These are phyloP conservation scores for Osmerus eperlanus DNA, from an alignment of 2,113 vertebrate species.

Conservation along the genomic window DNA sequence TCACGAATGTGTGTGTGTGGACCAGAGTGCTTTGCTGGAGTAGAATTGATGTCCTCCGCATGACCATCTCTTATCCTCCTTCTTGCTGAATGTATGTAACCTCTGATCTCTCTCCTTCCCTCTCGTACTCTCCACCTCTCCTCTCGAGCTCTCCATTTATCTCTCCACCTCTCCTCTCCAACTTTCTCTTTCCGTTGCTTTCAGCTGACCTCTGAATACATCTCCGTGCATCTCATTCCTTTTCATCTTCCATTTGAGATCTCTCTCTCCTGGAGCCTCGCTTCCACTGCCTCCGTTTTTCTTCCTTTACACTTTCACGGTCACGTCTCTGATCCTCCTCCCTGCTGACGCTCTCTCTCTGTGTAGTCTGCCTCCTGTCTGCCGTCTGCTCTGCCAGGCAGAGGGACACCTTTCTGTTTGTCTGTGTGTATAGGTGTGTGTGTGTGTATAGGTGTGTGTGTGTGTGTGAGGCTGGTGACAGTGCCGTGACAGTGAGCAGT, in stretches of 20 bases:
- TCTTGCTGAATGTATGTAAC: slow-evolving; percentile 26
- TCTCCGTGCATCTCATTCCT: slow-evolving; percentile 1
- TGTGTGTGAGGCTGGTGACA: slow-evolving; percentile 56
- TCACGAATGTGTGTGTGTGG: background rate
- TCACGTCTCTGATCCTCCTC: no score
- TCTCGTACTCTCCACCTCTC: background rate
- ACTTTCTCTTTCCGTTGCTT: slow-evolving; percentile 32
- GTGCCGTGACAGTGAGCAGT: slow-evolving; percentile 8
- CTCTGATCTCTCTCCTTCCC: background rate
- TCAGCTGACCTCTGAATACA: background rate
- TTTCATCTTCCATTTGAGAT: background rate
- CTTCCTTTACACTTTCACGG: background rate
- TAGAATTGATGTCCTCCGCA: slow-evolving; percentile 32
- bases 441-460: slow-evolving; percentile 25
- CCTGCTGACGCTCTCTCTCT: no score
- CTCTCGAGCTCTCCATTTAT: background rate
- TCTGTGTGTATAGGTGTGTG: background rate
- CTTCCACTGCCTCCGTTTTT: background rate
- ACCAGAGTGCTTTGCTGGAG: slow-evolving; percentile 17
- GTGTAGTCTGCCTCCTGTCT: no score
- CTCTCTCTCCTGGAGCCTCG: background rate
- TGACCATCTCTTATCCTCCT: slow-evolving; percentile 30
- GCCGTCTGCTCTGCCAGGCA: no score
- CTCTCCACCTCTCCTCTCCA: slow-evolving; percentile 14
- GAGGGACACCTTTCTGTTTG: no score